A percentile compares a stretch with the other conserved stretches of the same genome.
Evolutionary conservation across 2,888 invertebrate species (phyloP).

Genomic region (Drosophila ezoana): DNA sequence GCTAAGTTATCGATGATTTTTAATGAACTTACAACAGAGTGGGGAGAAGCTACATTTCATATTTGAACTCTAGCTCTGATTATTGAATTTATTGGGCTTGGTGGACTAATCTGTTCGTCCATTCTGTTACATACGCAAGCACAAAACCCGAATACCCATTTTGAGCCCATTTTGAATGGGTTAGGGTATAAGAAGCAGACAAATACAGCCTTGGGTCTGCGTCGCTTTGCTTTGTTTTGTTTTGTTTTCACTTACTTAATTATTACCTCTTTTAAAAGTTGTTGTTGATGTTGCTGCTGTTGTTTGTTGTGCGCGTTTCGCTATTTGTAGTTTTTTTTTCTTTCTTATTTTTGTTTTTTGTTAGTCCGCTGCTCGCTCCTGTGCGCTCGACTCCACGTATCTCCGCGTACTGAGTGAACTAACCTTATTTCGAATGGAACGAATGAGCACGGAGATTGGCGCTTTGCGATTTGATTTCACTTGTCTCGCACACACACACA

Average conservation of each 20-base stretch:
- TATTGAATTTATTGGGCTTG: no score
- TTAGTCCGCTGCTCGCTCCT: constrained; percentile 53
- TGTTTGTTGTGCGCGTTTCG: constrained; percentile 16
- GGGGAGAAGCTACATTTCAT: no score
- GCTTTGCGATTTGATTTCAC: constrained; percentile 56
- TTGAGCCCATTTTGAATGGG: no score
- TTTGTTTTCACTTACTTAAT: constrained; percentile 6
- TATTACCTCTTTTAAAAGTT: constrained; percentile 25
- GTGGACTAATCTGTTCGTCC: no score
- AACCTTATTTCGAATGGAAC: constrained; percentile 60
- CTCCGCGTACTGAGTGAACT: constrained; percentile 67
- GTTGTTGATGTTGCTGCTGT: background rate
- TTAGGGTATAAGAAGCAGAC: constrained; percentile 4
- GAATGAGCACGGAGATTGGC: constrained; percentile 41
- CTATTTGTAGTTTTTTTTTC: background rate
- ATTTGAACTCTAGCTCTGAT: no score
- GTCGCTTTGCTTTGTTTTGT: constrained; percentile 5
- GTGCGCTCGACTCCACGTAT: constrained; percentile 69
- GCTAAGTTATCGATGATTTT: no score
- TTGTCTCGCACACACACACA: constrained; percentile 36
- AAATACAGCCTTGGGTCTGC: constrained; percentile 21
- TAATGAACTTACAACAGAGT: no score
- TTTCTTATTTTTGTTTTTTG: constrained; percentile 7
- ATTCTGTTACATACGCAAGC: no score
- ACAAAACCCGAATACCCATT: no score